Evolutionary conservation across 2,113 vertebrate genomes (phyloP).

Genomic region (Gymnogyps californianus): DNA sequence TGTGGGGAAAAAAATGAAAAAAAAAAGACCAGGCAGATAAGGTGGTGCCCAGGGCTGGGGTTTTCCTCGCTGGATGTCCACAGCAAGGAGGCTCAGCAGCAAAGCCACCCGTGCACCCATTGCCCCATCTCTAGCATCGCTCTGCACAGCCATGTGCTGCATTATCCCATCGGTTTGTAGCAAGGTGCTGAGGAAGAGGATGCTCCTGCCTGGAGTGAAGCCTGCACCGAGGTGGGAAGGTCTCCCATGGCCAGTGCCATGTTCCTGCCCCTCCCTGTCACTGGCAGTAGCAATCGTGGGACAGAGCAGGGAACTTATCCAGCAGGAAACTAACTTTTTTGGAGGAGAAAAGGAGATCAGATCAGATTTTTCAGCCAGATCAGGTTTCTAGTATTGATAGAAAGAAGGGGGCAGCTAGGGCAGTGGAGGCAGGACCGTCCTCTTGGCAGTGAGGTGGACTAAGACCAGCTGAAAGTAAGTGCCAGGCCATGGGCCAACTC

Average conservation of each 20-base stretch:
- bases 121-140: not conserved
- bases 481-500: not conserved
- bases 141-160: rapidly evolving
- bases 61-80: not conserved
- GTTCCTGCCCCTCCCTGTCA: not conserved
- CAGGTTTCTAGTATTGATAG: not conserved
- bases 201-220: not conserved
- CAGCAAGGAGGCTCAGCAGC: not conserved
- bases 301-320: not conserved
- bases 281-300: not conserved
- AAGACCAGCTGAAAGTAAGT: not conserved
- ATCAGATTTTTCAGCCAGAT: not conserved
- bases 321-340: not conserved
- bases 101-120: not conserved
- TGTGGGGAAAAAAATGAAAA: rapidly evolving
- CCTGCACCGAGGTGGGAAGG: not conserved
- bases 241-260: not conserved
- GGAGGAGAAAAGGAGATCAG: not conserved
- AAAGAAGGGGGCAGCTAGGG: not conserved
- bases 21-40: not conserved
- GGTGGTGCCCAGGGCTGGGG: not conserved
- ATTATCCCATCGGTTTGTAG: not conserved
- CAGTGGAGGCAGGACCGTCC: not conserved
- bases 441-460: not conserved
- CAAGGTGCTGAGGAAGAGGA: not conserved